Base-by-base conservation (phyloP, 2,113 vertebrate genomes). In the Probosciger aterrimus region DNA sequence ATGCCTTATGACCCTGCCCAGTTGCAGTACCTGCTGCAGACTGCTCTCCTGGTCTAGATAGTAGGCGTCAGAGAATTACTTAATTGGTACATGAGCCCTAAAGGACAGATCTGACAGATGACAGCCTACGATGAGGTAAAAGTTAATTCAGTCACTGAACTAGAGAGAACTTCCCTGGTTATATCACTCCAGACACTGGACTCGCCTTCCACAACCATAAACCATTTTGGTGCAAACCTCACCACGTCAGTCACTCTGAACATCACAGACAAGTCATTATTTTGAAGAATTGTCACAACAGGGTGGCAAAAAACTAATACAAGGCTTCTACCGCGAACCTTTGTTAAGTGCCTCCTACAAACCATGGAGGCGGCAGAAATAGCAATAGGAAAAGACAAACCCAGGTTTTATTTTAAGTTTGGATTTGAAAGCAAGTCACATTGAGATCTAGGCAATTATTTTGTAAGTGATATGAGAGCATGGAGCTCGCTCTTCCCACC, bases 221-320 rank as follows among this genome's bases (percentile, higher is more conserved):
- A 76, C n/a, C 28, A 62, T 62, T 94, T 94, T 83, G 88, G 70
- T 80, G 43, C 67, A 92, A 91, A 63, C 30, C 18, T 92, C 50
- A 50, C 43, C 20, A 35, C 79, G 85, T n/a, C 62, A 84, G 46
- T 74, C 63, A 41, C 59, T 65, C 46, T 62, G 46, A 96, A 70
- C 0, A 0, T 47, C 79, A 86, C 6, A 92, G 87, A 69, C 35
- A 80, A 91, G 67, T 53, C 67, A 82, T 64, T 73, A 57, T 55
- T 57, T 80, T 86, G 62, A 82, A 39, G 50, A 85, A 70, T 4
- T 95, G 76, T 94, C 92, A 85, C 82, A 93, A 93, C 53, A 63
- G 46, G 41, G 60, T n/a, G 55, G 27, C 22, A 85, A 69, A 93
- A 88, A 80, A 70, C 46, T 74, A 86, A 67, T 41, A 64, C 0